Conservation (phyloP, 2,888 invertebrate genomes). For the Laspeyria flexula region DNA sequence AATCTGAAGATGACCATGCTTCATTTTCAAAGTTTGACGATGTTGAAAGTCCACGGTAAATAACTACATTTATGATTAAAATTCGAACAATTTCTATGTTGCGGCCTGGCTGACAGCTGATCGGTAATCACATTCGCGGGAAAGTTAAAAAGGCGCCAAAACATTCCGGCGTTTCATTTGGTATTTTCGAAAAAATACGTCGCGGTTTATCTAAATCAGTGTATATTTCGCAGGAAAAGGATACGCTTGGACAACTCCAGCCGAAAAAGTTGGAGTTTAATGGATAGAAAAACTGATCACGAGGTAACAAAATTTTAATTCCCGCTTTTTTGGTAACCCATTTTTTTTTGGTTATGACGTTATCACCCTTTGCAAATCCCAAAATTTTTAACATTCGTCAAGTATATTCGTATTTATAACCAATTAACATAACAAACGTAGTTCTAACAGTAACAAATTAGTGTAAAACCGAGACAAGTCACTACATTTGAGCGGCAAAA, state of each 20-base stretch:
- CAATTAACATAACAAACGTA: not conserved
- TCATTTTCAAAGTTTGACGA: constrained; percentile 54
- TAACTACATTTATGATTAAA: constrained; percentile 38
- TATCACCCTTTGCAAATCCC: not conserved
- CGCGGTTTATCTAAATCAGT: constrained; percentile 19
- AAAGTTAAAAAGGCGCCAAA: constrained; percentile 82
- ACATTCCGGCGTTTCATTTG: constrained; percentile 28
- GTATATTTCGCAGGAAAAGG: constrained; percentile 68
- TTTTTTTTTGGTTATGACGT: constrained; percentile 57
- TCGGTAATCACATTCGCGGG: constrained; percentile 73
- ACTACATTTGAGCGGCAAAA: not conserved
- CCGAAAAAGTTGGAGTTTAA: constrained; percentile 79
- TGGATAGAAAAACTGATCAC: constrained; percentile 75
- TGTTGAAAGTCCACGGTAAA: constrained; percentile 71
- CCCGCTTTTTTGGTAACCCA: constrained; percentile 62
- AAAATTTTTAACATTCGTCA: not conserved
- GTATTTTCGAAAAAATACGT: constrained; percentile 10
- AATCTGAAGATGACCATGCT: constrained; percentile 56
- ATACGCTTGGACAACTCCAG: constrained; percentile 62
- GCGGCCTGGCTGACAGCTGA: constrained; percentile 80
- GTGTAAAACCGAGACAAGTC: not conserved
- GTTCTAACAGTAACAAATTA: not conserved
- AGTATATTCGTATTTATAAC: not conserved
- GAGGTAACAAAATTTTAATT: constrained; percentile 65
- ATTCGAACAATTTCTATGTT: constrained; percentile 38